Conservation (phyloP, 1,140 invertebrate species). For the Drosophila ogumai region DNA sequence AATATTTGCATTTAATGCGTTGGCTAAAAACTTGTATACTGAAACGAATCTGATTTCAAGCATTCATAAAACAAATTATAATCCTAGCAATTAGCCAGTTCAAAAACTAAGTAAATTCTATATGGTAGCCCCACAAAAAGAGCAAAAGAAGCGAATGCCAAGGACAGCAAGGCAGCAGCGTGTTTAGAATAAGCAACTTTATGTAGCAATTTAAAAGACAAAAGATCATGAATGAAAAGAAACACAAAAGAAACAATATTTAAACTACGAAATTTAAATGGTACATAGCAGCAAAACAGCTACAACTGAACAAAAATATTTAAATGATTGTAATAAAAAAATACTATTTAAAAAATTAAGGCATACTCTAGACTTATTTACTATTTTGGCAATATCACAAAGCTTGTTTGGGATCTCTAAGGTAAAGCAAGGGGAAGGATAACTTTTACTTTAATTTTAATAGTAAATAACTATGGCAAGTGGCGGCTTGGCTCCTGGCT, state of each 20-base stretch:
- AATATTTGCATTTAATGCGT: conserved; percentile 81
- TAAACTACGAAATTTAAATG: conserved; percentile 75
- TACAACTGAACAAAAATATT: conserved; percentile 75
- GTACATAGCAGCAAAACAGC: conserved; percentile 59
- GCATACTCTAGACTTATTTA: conserved; percentile 6
- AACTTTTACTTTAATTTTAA: background rate
- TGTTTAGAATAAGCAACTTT: conserved; percentile 73
- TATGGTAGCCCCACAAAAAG: conserved; percentile 64
- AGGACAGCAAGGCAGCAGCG: conserved; percentile 9
- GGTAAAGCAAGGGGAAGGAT: background rate
- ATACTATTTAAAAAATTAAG: conserved; percentile 63
- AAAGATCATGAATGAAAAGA: conserved; percentile 34
- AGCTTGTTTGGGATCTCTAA: background rate
- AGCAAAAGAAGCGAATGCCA: conserved; percentile 8
- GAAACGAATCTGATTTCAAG: conserved; percentile 73
- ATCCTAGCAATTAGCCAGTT: conserved; percentile 51
- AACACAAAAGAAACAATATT: conserved; percentile 57
- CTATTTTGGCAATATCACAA: conserved; percentile 57
- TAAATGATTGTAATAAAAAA: conserved; percentile 83
- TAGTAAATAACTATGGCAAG: conserved; percentile 30
- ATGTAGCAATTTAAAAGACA: conserved; percentile 72
- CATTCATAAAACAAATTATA: conserved; percentile 73
- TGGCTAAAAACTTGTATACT: conserved; percentile 68
- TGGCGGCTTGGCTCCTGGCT: background rate
- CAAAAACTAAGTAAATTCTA: conserved; percentile 43